Evolutionary conservation across 2,888 invertebrate genomes (phyloP).

Genomic region (Pheosia gnoma): DNA sequence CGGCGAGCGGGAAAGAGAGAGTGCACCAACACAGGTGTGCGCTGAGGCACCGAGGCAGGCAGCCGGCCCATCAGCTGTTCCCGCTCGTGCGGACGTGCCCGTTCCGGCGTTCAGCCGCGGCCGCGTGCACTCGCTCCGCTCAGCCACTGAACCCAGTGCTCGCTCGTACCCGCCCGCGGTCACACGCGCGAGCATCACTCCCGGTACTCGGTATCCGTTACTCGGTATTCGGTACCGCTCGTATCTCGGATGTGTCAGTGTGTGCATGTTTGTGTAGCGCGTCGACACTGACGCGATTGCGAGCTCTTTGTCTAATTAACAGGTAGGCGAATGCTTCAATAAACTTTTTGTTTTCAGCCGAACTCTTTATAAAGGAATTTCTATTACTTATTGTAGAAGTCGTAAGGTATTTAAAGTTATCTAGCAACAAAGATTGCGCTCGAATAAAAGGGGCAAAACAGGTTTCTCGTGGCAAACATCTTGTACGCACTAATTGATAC

Average conservation of each 20-base stretch:
- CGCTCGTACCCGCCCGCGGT: conserved; percentile 68
- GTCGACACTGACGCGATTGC: conserved; percentile 71
- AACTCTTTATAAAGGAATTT: background rate
- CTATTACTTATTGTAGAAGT: background rate
- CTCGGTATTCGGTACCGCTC: conserved; percentile 43
- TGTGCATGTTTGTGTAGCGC: conserved; percentile 72
- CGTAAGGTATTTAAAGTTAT: conserved; percentile 40
- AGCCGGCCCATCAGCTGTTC: conserved; percentile 77
- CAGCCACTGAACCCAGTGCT: conserved; percentile 65
- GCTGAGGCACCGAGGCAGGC: conserved; percentile 44
- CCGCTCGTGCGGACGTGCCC: conserved; percentile 64
- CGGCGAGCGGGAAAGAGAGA: conserved; percentile 71
- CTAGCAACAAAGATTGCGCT: conserved; percentile 65
- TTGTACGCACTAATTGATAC: conserved; percentile 79
- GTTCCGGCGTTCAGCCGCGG: conserved; percentile 45
- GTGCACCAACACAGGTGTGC: conserved; percentile 76
- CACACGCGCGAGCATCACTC: conserved; percentile 60
- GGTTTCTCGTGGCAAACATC: conserved; percentile 75
- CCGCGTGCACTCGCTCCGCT: conserved; percentile 31
- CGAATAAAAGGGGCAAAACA: conserved; percentile 71
- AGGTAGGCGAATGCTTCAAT: conserved; percentile 75
- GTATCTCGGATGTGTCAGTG: conserved; percentile 59
- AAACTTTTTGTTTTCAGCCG: conserved; percentile 52
- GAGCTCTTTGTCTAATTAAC: conserved; percentile 80
- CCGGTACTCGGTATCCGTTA: conserved; percentile 41